Conservation (phyloP, 2,888 invertebrate genomes). For the Eupithecia dodoneata region DNA sequence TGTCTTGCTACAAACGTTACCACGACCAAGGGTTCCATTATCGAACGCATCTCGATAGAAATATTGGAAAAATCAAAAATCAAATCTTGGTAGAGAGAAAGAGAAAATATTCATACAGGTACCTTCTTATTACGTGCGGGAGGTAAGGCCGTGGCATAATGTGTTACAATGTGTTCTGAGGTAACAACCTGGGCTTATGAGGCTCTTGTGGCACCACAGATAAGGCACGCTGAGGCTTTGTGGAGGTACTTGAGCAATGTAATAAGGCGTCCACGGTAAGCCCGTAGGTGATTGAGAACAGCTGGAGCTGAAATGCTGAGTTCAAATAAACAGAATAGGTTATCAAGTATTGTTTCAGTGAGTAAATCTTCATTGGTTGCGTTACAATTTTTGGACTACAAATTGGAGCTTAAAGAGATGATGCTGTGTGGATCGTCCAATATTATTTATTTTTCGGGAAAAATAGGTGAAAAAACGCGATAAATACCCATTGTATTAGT, state of each 20-base stretch:
- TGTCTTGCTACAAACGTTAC: no score
- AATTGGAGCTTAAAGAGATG: background rate
- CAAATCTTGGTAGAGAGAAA: slow-evolving; percentile 25
- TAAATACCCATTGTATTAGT: no score
- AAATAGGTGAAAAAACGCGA: no score
- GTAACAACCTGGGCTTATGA: slow-evolving; percentile 80
- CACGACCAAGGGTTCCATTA: no score
- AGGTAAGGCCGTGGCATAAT: slow-evolving; percentile 75
- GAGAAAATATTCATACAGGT: slow-evolving; percentile 74
- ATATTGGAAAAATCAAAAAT: no score
- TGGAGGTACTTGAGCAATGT: slow-evolving; percentile 72
- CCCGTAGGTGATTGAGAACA: slow-evolving; percentile 26
- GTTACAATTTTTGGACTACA: background rate
- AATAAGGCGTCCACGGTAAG: slow-evolving; percentile 73
- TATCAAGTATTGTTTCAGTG: background rate
- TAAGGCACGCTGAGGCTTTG: slow-evolving; percentile 80
- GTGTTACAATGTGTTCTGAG: slow-evolving; percentile 79
- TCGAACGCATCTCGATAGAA: no score
- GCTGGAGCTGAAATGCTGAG: slow-evolving; percentile 1
- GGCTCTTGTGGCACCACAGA: slow-evolving; percentile 73
- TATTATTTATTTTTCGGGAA: no score
- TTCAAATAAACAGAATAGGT: background rate
- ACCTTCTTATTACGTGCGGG: slow-evolving; percentile 74
- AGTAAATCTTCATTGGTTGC: background rate
- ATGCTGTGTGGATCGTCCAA: no score